These are phyloP conservation scores for Condylura cristata DNA, from an alignment of 2,113 vertebrate genomes.

Conservation along the genomic window DNA sequence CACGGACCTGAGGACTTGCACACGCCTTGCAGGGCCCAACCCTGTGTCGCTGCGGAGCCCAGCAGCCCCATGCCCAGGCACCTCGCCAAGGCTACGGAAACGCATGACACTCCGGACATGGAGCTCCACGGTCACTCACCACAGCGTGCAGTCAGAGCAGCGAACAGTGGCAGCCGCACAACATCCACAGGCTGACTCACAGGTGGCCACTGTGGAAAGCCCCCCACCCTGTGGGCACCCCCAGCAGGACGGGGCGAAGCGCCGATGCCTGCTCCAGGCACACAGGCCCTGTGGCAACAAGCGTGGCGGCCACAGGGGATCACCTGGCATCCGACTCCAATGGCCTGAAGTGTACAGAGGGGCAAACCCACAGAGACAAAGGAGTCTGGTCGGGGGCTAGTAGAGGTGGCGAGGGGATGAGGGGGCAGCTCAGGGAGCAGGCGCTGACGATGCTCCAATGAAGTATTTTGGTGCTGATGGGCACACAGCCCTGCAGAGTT, in stretches of 20 bases:
- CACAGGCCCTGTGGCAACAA: not conserved
- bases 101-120: not conserved
- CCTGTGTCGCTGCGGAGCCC: not conserved
- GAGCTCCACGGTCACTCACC: not conserved
- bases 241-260: no score
- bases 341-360: not conserved
- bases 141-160: not conserved
- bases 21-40: not conserved
- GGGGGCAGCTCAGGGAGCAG: not conserved
- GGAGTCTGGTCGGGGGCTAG: not conserved
- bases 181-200: no score
- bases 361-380: not conserved
- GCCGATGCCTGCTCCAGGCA: no score
- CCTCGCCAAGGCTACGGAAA: not conserved
- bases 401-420: no score
- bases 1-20: fast-evolving
- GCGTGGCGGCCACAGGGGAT: not conserved
- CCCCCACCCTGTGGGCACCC: no score
- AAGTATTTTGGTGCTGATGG: not conserved
- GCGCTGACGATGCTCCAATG: not conserved
- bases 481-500: not conserved
- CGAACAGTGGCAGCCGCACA: no score
- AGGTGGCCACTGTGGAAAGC: no score
- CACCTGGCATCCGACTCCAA: not conserved
- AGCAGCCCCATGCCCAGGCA: not conserved